phyloP scores from a whole-genome alignment of 2,888 invertebrate genomes.

The Chorisops tibialis region DNA sequence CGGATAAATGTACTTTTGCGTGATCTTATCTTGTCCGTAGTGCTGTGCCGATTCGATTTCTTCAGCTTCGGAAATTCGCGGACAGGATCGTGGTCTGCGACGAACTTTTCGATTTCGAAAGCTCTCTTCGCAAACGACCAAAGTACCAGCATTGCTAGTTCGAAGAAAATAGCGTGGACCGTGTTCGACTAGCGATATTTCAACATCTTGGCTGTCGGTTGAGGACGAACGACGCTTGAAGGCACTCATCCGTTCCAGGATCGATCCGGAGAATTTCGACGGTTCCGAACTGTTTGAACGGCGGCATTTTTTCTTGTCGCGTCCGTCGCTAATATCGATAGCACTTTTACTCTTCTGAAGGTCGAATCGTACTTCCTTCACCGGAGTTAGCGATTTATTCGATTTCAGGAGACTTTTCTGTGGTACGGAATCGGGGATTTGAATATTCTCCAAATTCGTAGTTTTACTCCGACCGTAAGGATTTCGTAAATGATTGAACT shows the following conservation, averaged over 20 bases:
- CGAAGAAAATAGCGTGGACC: constrained; percentile 52
- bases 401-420: neutral
- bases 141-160: constrained; percentile 56
- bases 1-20: neutral
- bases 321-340: constrained; percentile 26
- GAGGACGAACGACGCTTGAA: constrained; percentile 45
- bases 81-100: constrained; percentile 39
- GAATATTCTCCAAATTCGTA: constrained; percentile 17
- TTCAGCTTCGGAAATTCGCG: constrained; percentile 1
- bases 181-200: constrained; percentile 36
- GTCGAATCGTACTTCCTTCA: constrained; percentile 31
- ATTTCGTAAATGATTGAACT: constrained; percentile 28
- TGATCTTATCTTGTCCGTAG: neutral
- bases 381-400: constrained; percentile 21
- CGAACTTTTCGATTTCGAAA: constrained; percentile 44
- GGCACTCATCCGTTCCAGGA: constrained; percentile 48
- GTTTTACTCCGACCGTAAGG: constrained; percentile 15
- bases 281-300: constrained; percentile 42
- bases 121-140: constrained; percentile 55
- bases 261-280: constrained; percentile 41
- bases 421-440: neutral
- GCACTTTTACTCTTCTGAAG: constrained; percentile 35
- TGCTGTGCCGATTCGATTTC: neutral
- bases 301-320: constrained; percentile 46
- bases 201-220: constrained; percentile 43